These are phyloP conservation scores for Selene dorsalis DNA, from an alignment of 2,797 vertebrate genomes.

Conservation along the genomic window DNA sequence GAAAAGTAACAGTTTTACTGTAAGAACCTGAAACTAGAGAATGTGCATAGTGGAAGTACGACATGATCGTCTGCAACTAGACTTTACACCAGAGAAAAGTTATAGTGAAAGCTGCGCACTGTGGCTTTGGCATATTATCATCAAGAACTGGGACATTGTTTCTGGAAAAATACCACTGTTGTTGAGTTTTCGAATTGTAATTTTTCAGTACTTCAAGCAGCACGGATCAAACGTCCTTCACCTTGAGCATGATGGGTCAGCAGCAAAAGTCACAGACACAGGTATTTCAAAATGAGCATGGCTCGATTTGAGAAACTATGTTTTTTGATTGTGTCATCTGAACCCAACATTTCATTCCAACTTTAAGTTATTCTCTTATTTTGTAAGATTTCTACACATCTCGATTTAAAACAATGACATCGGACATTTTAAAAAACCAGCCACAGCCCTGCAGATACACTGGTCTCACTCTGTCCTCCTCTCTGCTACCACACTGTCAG, in stretches of 20 bases:
- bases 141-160: neutral
- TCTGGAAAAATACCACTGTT: slow-evolving; percentile 8
- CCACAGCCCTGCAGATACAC: slow-evolving; percentile 1
- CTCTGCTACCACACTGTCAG: slow-evolving; percentile 16
- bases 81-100: neutral
- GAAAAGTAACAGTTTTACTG: neutral
- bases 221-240: neutral
- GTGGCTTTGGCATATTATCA: neutral
- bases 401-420: neutral
- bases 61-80: neutral
- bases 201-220: slow-evolving; percentile 15
- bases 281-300: slow-evolving; percentile 4
- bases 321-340: neutral
- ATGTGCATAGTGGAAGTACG: neutral
- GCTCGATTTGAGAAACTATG: slow-evolving; percentile 3
- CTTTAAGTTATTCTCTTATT: neutral
- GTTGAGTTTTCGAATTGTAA: slow-evolving; percentile 17
- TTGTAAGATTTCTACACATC: slow-evolving; percentile 2
- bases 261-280: neutral
- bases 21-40: no score
- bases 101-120: neutral
- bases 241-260: neutral
- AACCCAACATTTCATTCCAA: neutral
- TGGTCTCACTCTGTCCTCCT: slow-evolving; percentile 8
- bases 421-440: neutral